These are phyloP conservation scores for Ectropis crepuscularia DNA, from an alignment of 2,888 invertebrate genomes.

Conservation along the genomic window DNA sequence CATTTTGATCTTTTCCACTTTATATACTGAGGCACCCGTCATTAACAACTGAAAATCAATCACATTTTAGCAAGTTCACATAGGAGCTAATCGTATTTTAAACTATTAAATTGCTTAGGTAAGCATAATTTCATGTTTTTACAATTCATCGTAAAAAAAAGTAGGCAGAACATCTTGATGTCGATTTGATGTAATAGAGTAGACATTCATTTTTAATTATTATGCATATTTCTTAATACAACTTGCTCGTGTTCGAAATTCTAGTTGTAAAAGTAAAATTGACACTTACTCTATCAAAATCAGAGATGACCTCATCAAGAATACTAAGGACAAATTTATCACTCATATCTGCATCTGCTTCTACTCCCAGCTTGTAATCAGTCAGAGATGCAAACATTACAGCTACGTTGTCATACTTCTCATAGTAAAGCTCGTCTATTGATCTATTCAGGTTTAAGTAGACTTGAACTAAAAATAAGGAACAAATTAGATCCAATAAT, in stretches of 20 bases:
- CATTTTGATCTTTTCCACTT: slow-evolving; percentile 98
- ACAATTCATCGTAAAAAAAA: too few relatives aligned
- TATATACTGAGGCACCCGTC: slow-evolving; percentile 84
- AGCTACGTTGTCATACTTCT: slow-evolving; percentile 94
- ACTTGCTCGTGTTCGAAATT: too few relatives aligned
- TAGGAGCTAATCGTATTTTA: too few relatives aligned
- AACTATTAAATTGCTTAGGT: too few relatives aligned
- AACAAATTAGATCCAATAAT: slow-evolving; percentile 11
- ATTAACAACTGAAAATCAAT: slow-evolving; percentile 84
- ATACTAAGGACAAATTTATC: slow-evolving; percentile 88
- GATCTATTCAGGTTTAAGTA: slow-evolving; percentile 90
- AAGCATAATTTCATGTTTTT: too few relatives aligned
- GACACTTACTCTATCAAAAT: slow-evolving; percentile 92
- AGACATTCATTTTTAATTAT: too few relatives aligned
- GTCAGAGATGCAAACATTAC: slow-evolving; percentile 98
- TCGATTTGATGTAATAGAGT: too few relatives aligned
- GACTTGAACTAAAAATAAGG: slow-evolving; percentile 87
- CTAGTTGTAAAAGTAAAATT: too few relatives aligned
- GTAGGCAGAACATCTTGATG: too few relatives aligned
- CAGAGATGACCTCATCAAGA: slow-evolving; percentile 96
- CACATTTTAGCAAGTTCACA: neutral
- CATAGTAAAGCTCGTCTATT: slow-evolving; percentile 92
- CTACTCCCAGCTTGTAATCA: slow-evolving; percentile 89
- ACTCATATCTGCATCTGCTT: slow-evolving; percentile 87
- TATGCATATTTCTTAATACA: too few relatives aligned